Evolutionary conservation across 2,888 invertebrate species (phyloP).

Genomic region (Cremastobaeus sp.): DNA sequence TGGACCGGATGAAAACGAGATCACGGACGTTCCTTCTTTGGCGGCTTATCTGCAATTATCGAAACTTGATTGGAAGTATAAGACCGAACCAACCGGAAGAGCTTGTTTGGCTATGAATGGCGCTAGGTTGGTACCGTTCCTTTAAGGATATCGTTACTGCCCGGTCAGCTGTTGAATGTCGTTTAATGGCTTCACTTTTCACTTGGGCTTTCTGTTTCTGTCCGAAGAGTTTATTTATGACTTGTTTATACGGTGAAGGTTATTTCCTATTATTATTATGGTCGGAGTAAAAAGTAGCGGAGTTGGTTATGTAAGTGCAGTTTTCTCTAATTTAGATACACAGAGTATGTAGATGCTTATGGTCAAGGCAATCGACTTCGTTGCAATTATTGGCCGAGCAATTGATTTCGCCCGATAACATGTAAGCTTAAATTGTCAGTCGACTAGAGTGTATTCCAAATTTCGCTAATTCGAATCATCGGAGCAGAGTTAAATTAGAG

Average conservation of each 20-base stretch:
- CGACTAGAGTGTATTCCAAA: no score
- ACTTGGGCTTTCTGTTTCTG: constrained; percentile 29
- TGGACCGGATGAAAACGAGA: constrained; percentile 92
- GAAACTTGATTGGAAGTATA: constrained; percentile 93
- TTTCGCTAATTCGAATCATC: no score
- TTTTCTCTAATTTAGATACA: constrained; percentile 44
- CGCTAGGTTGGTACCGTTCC: constrained; percentile 78
- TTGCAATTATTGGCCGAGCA: no score
- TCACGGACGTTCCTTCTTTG: constrained; percentile 91
- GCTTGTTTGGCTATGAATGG: constrained; percentile 91
- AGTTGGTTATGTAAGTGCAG: constrained; percentile 1
- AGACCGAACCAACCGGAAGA: constrained; percentile 89
- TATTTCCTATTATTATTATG: constrained; percentile 23
- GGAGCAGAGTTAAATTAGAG: no score
- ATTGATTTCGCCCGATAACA: no score
- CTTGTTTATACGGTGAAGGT: neutral
- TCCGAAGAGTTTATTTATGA: constrained; percentile 10
- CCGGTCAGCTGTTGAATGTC: constrained; percentile 6
- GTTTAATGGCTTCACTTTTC: constrained; percentile 14
- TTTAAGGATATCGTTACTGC: constrained; percentile 12
- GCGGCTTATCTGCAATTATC: constrained; percentile 92
- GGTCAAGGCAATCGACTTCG: no score
- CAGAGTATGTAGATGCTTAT: neutral
- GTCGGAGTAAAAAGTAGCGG: neutral
- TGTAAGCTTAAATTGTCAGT: no score